Conservation (phyloP, 2,113 vertebrate genomes). For the Orientallactaga bullata region DNA sequence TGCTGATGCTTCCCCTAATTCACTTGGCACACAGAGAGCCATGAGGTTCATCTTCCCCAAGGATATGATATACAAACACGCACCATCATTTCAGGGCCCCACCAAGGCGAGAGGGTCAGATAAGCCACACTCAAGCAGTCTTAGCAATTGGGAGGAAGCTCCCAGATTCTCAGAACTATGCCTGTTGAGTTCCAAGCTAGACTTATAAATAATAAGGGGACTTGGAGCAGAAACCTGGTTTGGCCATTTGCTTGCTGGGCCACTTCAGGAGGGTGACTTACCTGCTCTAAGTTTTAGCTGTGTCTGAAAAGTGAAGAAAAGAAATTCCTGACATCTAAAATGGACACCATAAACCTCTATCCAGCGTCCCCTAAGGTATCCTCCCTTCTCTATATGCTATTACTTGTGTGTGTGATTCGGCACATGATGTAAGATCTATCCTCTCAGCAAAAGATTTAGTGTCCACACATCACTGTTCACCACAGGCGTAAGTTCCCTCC, state of each 20-base stretch:
- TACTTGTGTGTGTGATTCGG: not conserved
- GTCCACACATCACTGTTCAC: too few species aligned
- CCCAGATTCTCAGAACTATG: not conserved
- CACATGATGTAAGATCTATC: not conserved
- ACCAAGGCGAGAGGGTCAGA: not conserved
- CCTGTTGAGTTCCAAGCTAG: fast-evolving
- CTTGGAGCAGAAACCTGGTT: fast-evolving
- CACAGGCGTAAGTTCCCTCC: too few species aligned
- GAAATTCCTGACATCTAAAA: too few species aligned
- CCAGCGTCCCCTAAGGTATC: not conserved
- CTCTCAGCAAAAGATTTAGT: not conserved
- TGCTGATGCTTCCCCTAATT: conserved; percentile 53
- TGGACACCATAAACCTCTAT: too few species aligned
- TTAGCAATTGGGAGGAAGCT: not conserved
- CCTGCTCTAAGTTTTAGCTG: not conserved
- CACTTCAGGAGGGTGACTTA: fast-evolving
- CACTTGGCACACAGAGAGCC: conserved; percentile 44
- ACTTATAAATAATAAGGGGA: not conserved
- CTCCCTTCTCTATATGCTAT: not conserved
- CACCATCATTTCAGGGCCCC: not conserved
- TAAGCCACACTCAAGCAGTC: not conserved
- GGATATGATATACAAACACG: conserved; percentile 36
- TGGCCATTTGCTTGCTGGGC: fast-evolving
- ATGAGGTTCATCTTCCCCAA: not conserved
- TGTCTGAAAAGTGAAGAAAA: not conserved